Evolutionary conservation across 2,888 invertebrate species (phyloP).

Genomic region (Rotaria macrura): DNA sequence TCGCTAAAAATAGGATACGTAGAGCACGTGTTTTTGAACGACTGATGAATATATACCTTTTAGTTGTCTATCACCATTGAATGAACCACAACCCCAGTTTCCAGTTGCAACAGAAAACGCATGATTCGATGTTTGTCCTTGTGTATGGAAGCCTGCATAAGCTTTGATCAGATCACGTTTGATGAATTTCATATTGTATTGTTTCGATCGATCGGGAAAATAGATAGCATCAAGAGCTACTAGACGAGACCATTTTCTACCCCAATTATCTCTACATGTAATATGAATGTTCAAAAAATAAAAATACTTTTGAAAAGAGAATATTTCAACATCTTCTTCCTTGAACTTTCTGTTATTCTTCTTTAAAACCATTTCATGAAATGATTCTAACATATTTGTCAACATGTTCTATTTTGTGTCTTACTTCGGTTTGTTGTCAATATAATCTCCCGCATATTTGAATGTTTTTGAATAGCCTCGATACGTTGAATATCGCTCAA

Average conservation of each 20-base stretch:
- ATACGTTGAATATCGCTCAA: slow-evolving; percentile 58
- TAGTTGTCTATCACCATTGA: slow-evolving; percentile 58
- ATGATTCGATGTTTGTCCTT: not conserved
- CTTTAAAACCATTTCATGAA: too few relatives aligned
- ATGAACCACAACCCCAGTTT: slow-evolving; percentile 89
- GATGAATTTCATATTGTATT: slow-evolving; percentile 37
- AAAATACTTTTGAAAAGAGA: too few relatives aligned
- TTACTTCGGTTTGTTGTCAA: slow-evolving; percentile 21
- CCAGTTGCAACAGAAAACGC: slow-evolving; percentile 65
- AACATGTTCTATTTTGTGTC: not conserved
- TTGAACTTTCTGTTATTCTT: too few relatives aligned
- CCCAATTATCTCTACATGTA: slow-evolving; percentile 47
- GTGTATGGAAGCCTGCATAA: slow-evolving; percentile 31
- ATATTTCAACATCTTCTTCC: too few relatives aligned
- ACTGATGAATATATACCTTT: slow-evolving; percentile 40
- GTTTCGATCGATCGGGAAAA: slow-evolving; percentile 54
- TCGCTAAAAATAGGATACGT: slow-evolving; percentile 49
- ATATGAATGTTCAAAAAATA: too few relatives aligned
- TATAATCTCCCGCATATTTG: slow-evolving; percentile 4
- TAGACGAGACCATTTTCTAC: slow-evolving; percentile 54
- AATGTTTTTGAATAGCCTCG: slow-evolving; percentile 26
- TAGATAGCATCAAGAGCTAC: slow-evolving; percentile 81
- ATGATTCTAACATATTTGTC: not conserved
- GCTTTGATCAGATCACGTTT: slow-evolving; percentile 77
- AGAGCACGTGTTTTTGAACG: too few relatives aligned